Evolutionary conservation across 2,797 vertebrate species (phyloP), one percentile per base, ranked within the genome.

Genomic region (Sebastes dallii): DNA sequence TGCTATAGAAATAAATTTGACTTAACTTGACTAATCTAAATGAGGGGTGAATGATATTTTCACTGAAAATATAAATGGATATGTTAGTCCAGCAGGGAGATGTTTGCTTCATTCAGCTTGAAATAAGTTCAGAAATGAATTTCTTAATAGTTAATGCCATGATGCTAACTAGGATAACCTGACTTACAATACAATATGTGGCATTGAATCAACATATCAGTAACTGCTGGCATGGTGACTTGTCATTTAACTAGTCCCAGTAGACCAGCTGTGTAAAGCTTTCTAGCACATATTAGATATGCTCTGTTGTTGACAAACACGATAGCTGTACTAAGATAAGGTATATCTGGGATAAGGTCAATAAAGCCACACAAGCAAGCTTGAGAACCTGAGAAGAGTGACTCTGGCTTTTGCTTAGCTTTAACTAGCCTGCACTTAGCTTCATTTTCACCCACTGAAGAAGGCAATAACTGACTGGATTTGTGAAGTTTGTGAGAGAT

Each of bases 271-370:
- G 32, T 25, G 20, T 58, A 5, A 84, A 34, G 56, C 75, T 56
- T 77, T 32, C 34, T 4, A 22, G 2, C 7, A 24, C 60, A 22
- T 13, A 24, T 82, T 34, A 72, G 58, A 39, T 20, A 32, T 1
- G 6, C 0, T 29, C 29, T 29, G 6, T 29, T 4, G 82, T 82
- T 91, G 20, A 90, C 84, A 83, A 86, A 86, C 81, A 82, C 80
- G 42, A 76, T 27, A 80, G 20, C 58, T 39, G 39, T 7, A 4
- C 22, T 5, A 5, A 59, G 60, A 90, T 79, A 68, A 86, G 46
- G 13, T 18, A 34, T 6, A 22, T 11, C 2, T 62, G 7, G 12
- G 42, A 39, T 22, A 16, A 36, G 27, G 70, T 42, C 25, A 72
- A 61, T 61, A 75, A 67, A 75, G 14, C 11, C 36, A 39, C 36